phyloP scores from a whole-genome alignment of 2,113 vertebrate genomes.

The Sphaerodactylus townsendi region DNA sequence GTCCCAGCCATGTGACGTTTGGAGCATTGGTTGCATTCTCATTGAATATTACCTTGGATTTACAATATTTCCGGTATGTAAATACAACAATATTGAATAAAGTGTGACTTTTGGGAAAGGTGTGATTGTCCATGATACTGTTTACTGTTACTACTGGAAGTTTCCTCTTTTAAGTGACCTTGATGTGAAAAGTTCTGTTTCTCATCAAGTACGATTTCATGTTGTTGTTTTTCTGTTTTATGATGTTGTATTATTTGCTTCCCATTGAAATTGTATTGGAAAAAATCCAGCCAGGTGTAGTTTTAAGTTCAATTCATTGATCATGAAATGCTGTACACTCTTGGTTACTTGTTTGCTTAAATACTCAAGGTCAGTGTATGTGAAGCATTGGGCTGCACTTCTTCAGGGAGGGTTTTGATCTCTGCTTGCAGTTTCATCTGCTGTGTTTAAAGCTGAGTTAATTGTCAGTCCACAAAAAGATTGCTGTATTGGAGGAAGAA shows the following conservation, averaged over 20 bases:
- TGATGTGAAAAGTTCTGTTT: too few species aligned
- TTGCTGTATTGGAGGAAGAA: not conserved
- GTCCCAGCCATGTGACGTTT: conserved; percentile 87
- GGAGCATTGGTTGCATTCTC: conserved; percentile 88
- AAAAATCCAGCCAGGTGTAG: too few species aligned
- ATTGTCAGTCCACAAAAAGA: not conserved
- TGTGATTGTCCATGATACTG: not conserved
- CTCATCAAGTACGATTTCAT: too few species aligned
- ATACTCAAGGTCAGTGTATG: not conserved
- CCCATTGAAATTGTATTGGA: too few species aligned
- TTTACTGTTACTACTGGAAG: not conserved
- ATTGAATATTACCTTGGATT: conserved; percentile 88
- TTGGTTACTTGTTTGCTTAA: too few species aligned
- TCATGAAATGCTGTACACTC: too few species aligned
- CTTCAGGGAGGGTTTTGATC: not conserved
- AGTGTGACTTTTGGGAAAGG: not conserved
- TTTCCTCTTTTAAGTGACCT: too few species aligned
- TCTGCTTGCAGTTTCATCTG: not conserved
- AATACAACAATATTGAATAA: not conserved
- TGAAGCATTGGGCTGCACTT: not conserved
- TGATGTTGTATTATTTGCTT: too few species aligned
- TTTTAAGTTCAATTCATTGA: too few species aligned
- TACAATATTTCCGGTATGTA: conserved; percentile 84
- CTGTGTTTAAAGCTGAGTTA: not conserved
- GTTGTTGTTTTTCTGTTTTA: too few species aligned